These are phyloP conservation scores for Stylophora pistillata DNA, from an alignment of 64 coral and sea anemone genomes.

Conservation along the genomic window DNA sequence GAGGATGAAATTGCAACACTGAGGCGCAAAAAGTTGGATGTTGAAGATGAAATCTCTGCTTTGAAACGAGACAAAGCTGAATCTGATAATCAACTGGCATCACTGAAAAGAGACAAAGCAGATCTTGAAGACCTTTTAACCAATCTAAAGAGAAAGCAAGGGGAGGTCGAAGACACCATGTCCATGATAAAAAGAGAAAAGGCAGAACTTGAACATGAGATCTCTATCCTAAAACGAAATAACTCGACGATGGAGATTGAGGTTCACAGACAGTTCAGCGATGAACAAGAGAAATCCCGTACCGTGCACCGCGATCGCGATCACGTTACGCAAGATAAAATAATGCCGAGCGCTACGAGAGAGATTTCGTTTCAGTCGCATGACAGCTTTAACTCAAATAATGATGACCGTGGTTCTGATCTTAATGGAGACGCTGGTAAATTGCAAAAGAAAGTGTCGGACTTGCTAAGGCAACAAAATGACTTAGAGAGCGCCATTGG, in stretches of 20 bases:
- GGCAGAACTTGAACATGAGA: conserved; percentile 79
- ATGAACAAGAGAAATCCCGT: conserved; percentile 8
- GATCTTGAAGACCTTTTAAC: conserved; percentile 68
- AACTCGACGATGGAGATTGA: conserved; percentile 60
- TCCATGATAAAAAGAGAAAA: conserved; percentile 74
- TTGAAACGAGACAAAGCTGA: conserved; percentile 89
- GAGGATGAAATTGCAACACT: conserved; percentile 80
- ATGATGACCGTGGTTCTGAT: background rate
- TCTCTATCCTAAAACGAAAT: conserved; percentile 63
- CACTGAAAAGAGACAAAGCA: conserved; percentile 65
- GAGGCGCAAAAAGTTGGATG: conserved; percentile 79
- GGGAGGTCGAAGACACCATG: conserved; percentile 61
- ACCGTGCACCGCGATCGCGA: background rate
- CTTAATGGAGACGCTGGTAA: background rate
- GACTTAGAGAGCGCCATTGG: conserved; percentile 44
- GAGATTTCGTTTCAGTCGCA: background rate
- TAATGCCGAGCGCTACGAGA: background rate
- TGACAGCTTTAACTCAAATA: background rate
- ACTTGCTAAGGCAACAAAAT: conserved; percentile 44
- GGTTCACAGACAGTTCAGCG: conserved; percentile 27
- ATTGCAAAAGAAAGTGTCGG: conserved; percentile 37
- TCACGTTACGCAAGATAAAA: conserved; percentile 11
- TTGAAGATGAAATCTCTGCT: conserved; percentile 95
- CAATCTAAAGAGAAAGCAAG: conserved; percentile 62
- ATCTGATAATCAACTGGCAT: conserved; percentile 72